A percentile compares a stretch with the other conserved stretches of the same genome.
Conservation (phyloP, 2,113 vertebrate genomes). For the Tachysurus vachellii region DNA sequence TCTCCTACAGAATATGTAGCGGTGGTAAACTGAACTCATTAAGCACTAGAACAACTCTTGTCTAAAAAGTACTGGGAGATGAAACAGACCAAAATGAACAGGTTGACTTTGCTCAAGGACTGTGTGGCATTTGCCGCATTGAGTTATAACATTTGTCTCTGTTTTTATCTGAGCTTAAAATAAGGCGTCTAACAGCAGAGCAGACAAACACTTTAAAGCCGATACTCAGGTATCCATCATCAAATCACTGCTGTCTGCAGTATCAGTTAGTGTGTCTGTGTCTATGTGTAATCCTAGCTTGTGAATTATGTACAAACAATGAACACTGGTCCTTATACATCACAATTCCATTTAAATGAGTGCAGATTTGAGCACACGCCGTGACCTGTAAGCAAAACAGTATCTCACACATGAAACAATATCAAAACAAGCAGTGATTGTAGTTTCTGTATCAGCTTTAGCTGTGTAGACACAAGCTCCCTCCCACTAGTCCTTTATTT, state of each 20-base stretch:
- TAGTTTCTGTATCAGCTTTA: not conserved
- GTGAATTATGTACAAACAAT: not conserved
- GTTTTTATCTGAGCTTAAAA: not conserved
- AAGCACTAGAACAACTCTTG: not conserved
- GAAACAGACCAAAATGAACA: not conserved
- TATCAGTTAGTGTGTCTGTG: not conserved
- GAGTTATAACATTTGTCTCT: conserved; percentile 2
- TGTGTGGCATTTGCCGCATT: not conserved
- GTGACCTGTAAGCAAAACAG: not conserved
- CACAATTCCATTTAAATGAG: not conserved
- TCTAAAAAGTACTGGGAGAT: not conserved
- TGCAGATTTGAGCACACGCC: not conserved
- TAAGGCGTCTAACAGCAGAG: not conserved
- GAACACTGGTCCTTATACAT: not conserved
- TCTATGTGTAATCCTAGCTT: not conserved
- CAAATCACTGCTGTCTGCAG: not conserved
- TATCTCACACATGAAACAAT: not conserved
- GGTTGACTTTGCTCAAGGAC: not conserved
- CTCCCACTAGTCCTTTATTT: not conserved
- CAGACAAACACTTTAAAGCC: not conserved
- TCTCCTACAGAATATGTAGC: conserved; percentile 1
- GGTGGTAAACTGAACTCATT: not conserved
- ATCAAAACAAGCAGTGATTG: not conserved
- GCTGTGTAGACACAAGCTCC: not conserved
- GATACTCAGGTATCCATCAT: not conserved